Evolutionary conservation across 2,113 vertebrate genomes (phyloP), one percentile per base, ranked within the genome.

Genomic region (Asarcornis scutulata): DNA sequence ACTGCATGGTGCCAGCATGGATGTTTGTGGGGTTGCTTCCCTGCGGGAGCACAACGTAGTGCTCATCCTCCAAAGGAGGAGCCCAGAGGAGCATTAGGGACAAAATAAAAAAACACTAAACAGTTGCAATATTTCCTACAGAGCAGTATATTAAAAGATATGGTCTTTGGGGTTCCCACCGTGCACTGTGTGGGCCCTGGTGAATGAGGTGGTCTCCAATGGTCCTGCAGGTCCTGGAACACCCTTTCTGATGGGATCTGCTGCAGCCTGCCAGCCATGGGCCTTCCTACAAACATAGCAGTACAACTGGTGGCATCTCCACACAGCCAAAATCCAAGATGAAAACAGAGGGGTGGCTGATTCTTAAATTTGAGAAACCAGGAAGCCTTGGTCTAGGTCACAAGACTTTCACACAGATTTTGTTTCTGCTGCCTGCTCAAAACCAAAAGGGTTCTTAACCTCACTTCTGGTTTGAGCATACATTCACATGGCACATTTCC

Each of bases 241-340:
- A 52, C 6, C 20, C 31, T 31, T 50, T 72, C 42, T 25, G 31
- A 1, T 6, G 32, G 73, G 27, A 36, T 55, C 31, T 80, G 34
- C 63, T 63, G 38, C 13, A 31, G 59, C 27, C n/a, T 20, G 3
- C 16, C 3, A 3, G 17, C 67, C 1, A 0, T 46, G 44, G n/a
- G 15, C 66, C 17, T 66, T 40, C 40, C 15, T 56, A 31, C 32
- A 13, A 0, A 0, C 40, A 2, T 10, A 13, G 17, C 17, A 25
- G 21, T 52, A n/a, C 21, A 48, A 17, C 29, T 38, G 72, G 17
- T 59, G 32, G 27, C 40, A 75, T 1, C 18, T 46, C 21, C 60
- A 40, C 8, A 17, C 22, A 34, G 18, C 22, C 22, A n/a, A 38
- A 72, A 25, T 22, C 67, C 52, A 25, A 10, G 38, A 67, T 62